These are phyloP conservation scores for Gobius niger DNA, from an alignment of 2,113 vertebrate genomes.

Conservation along the genomic window DNA sequence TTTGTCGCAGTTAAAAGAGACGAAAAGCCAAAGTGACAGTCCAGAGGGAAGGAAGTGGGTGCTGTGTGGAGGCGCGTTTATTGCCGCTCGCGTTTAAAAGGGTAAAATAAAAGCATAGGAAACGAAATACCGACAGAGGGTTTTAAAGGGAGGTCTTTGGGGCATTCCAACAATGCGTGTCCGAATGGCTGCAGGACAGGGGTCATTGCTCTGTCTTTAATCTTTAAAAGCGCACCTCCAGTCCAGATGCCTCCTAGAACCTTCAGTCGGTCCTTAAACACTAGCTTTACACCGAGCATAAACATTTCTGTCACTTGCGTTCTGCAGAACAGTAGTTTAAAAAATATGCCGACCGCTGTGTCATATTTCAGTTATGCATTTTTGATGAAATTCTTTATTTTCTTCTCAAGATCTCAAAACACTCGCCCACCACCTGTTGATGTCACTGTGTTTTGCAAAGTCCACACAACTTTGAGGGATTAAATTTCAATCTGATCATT, in stretches of 20 bases:
- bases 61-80: slow-evolving; percentile 15
- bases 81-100: slow-evolving; percentile 1
- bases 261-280: neutral
- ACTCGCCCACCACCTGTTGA: no score
- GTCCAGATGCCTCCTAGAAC: neutral
- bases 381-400: no score
- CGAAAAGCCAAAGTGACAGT: neutral
- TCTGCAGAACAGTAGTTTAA: no score
- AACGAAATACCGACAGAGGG: neutral
- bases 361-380: no score
- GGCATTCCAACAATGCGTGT: slow-evolving; percentile 74
- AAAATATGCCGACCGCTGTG: no score
- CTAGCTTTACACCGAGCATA: neutral
- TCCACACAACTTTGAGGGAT: no score
- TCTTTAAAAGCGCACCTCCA: slow-evolving; percentile 10
- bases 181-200: slow-evolving; percentile 59
- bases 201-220: slow-evolving; percentile 61
- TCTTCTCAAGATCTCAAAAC: no score
- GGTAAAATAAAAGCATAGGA: neutral
- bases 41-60: slow-evolving; percentile 11
- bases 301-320: no score
- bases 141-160: slow-evolving; percentile 2
- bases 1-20: slow-evolving; percentile 37
- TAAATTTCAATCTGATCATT: no score
- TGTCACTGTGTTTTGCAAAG: no score